A percentile compares a stretch with the other conserved stretches of the same genome.
phyloP scores from a whole-genome alignment of 2,797 vertebrate genomes.

The Enteromius unitaeniatus region DNA sequence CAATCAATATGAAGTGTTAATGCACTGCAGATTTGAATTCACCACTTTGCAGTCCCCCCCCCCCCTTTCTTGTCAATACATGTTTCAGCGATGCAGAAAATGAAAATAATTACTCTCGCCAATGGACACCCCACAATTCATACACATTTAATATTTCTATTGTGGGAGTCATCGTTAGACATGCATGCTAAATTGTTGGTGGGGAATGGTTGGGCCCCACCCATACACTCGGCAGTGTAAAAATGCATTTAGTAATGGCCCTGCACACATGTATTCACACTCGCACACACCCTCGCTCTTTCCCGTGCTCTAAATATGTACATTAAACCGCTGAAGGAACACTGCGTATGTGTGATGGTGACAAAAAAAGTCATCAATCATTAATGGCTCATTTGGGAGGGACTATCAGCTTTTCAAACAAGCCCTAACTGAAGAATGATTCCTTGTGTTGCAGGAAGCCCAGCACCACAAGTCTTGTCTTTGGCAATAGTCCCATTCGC shows the following conservation, averaged over 20 bases:
- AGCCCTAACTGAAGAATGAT: slow-evolving; percentile 49
- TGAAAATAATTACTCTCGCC: neutral
- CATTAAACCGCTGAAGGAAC: slow-evolving; percentile 17
- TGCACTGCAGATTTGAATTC: neutral
- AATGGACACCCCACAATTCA: neutral
- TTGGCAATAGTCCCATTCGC: slow-evolving; percentile 22
- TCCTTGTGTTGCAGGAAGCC: slow-evolving; percentile 49
- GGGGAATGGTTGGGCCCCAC: slow-evolving; percentile 7
- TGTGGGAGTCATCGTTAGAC: neutral
- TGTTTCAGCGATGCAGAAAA: slow-evolving; percentile 3
- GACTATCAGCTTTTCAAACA: slow-evolving; percentile 49
- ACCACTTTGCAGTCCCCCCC: neutral
- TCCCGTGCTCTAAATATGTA: slow-evolving; percentile 24
- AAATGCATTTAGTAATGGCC: neutral
- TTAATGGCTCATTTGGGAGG: slow-evolving; percentile 46
- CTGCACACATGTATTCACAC: slow-evolving; percentile 28
- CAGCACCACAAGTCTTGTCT: slow-evolving; percentile 10
- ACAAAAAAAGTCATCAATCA: slow-evolving; percentile 51
- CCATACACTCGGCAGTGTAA: slow-evolving; percentile 2
- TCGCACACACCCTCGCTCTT: slow-evolving; percentile 60
- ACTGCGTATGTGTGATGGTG: slow-evolving; percentile 38
- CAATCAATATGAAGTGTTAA: neutral
- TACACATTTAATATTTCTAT: neutral
- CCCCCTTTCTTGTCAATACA: neutral
- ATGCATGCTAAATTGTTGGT: slow-evolving; percentile 4